phyloP scores from a whole-genome alignment of 2,797 vertebrate species.

The Bradypodion pumilum region DNA sequence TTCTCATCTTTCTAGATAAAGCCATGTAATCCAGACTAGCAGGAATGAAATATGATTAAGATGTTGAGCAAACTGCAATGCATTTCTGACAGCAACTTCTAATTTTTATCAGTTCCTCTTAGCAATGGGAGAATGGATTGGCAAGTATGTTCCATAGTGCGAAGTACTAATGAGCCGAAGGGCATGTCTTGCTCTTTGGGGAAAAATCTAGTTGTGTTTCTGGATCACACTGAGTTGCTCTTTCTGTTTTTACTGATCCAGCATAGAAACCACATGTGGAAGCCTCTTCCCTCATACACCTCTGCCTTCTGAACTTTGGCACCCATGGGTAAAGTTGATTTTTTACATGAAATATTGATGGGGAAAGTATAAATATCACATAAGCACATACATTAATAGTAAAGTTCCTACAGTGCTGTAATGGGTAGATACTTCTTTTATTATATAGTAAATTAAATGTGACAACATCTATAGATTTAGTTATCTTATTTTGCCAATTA shows the following conservation, averaged over 20 bases:
- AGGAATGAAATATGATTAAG: background rate
- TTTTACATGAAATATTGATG: background rate
- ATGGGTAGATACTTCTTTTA: background rate
- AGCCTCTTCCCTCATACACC: background rate
- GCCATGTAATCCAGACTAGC: background rate
- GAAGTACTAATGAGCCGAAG: background rate
- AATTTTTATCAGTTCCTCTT: background rate
- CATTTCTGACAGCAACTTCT: background rate
- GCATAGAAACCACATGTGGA: background rate
- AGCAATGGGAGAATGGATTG: background rate
- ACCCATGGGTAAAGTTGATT: background rate
- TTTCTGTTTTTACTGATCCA: background rate
- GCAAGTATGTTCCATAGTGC: background rate
- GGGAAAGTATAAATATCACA: background rate
- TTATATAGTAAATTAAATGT: background rate
- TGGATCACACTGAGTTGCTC: background rate
- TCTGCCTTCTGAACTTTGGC: background rate
- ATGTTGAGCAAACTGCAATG: background rate
- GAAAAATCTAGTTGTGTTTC: background rate
- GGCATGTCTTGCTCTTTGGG: background rate
- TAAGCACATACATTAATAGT: background rate
- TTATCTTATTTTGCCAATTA: slow-evolving; percentile 3
- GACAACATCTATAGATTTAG: background rate
- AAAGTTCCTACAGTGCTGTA: background rate
- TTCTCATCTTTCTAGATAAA: background rate